Conservation (phyloP, 2,888 invertebrate genomes). For the Ceramica pisi region DNA sequence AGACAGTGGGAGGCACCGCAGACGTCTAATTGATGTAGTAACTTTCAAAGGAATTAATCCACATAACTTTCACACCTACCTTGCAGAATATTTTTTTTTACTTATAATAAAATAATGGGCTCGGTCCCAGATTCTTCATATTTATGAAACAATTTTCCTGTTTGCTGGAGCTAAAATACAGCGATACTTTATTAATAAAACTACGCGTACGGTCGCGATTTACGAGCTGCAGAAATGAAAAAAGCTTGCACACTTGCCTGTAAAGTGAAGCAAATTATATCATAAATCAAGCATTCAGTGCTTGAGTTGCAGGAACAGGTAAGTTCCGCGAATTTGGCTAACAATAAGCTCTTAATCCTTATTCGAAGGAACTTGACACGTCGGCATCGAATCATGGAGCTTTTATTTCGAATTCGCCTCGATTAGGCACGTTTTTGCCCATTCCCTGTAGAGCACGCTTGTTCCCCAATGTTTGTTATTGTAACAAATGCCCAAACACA, state of each 20-base stretch:
- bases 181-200: constrained; percentile 29
- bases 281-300: constrained; percentile 65
- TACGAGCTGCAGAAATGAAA: constrained; percentile 56
- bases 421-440: constrained; percentile 85
- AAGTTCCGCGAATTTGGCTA: constrained; percentile 77
- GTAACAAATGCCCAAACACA: constrained; percentile 85
- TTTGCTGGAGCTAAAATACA: constrained; percentile 11
- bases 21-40: constrained; percentile 53
- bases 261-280: constrained; percentile 58
- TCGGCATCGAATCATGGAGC: constrained; percentile 74
- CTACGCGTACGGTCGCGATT: constrained; percentile 25
- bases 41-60: constrained; percentile 42
- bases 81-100: constrained; percentile 1
- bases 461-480: constrained; percentile 85
- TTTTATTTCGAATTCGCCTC: constrained; percentile 79
- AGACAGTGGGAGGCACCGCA: constrained; percentile 24
- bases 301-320: constrained; percentile 68
- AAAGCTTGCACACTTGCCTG: constrained; percentile 39
- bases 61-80: constrained; percentile 1
- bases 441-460: constrained; percentile 70
- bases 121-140: background rate
- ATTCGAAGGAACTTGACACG: constrained; percentile 81
- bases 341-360: constrained; percentile 85
- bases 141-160: constrained; percentile 2
- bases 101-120: background rate